Evolutionary conservation across 1,140 invertebrate species (phyloP), one percentile per base, ranked within the genome.

Genomic region (Eumeta japonica): DNA sequence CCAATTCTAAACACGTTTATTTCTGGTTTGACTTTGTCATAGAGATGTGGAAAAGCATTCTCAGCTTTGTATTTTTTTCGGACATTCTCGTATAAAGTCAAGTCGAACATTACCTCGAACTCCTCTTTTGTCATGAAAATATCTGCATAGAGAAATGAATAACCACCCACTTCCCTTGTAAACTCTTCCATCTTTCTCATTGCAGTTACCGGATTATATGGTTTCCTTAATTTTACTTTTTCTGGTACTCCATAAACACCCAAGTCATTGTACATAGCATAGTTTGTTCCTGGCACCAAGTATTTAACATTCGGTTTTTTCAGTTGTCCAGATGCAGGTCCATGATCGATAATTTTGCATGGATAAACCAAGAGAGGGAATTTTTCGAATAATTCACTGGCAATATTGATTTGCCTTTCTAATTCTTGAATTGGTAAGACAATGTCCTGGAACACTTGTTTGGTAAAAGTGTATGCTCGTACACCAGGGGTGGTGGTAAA

Each of bases 311-410:
- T 65, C 28, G 20, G 20, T 24, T n/a, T 24, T 30, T 63, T 60
- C 3, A 86, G 76, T 54, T 85, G 85, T 3, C 91, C 78, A 49
- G 92, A 82, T 20, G 85, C 85, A 19, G 86, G 85, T 71, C 79
- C 87, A 43, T 83, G 76, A 31, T 80, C 76, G 15, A 81, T 82
- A 39, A 92, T 61, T 52, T 80, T 82, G 50, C 89, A 89, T 2
- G 90, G 89, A 65, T 90, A 92, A 10, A 93, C 67, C 80, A 90
- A 87, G 1, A 92, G 56, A 0, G 90, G 90, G 61, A 89, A 92
- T 18, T 90, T 81, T 76, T 89, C 64, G 41, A 76, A 80, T 49
- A 85, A 68, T 27, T 83, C 64, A 43, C 88, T 79, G 38, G 90
- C 87, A 14, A 83, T 67, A 27, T 80, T 56, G 1, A 92, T 78